These are phyloP conservation scores for Myoxocephalus aenaeus DNA, from an alignment of 2,797 vertebrate genomes.

Conservation along the genomic window DNA sequence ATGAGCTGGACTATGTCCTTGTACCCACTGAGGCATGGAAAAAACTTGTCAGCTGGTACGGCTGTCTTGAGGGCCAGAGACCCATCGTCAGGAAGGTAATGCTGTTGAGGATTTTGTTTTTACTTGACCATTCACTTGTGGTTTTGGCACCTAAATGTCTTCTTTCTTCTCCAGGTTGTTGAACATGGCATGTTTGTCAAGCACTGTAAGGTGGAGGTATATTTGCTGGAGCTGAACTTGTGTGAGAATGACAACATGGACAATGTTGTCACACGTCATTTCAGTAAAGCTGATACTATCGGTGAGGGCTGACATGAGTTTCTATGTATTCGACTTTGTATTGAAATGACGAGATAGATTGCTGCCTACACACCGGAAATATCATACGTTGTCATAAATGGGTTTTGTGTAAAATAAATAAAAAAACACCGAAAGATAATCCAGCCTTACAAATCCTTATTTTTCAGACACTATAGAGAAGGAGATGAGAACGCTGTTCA, in stretches of 20 bases:
- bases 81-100: slow-evolving; percentile 95
- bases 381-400: not conserved
- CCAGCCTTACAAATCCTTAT: not conserved
- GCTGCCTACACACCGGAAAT: fast-evolving
- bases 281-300: slow-evolving; percentile 97
- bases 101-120: not conserved
- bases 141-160: not conserved
- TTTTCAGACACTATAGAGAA: slow-evolving; percentile 93
- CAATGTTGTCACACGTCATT: slow-evolving; percentile 91
- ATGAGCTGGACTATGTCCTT: slow-evolving; percentile 95
- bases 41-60: slow-evolving; percentile 93
- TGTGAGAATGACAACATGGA: slow-evolving; percentile 93
- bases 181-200: slow-evolving; percentile 98
- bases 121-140: not conserved
- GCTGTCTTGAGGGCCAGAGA: slow-evolving; percentile 91
- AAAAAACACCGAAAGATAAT: not conserved
- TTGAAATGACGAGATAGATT: not conserved
- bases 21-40: slow-evolving; percentile 95
- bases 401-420: not conserved
- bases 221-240: slow-evolving; percentile 95
- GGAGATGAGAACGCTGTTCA: slow-evolving; percentile 94
- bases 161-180: slow-evolving; percentile 87
- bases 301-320: slow-evolving; percentile 81
- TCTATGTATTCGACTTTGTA: not conserved
- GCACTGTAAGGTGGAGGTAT: slow-evolving; percentile 98